These are phyloP conservation scores for Xiphorhynchus erythropygius DNA, from an alignment of 2,797 vertebrate genomes.

Conservation along the genomic window DNA sequence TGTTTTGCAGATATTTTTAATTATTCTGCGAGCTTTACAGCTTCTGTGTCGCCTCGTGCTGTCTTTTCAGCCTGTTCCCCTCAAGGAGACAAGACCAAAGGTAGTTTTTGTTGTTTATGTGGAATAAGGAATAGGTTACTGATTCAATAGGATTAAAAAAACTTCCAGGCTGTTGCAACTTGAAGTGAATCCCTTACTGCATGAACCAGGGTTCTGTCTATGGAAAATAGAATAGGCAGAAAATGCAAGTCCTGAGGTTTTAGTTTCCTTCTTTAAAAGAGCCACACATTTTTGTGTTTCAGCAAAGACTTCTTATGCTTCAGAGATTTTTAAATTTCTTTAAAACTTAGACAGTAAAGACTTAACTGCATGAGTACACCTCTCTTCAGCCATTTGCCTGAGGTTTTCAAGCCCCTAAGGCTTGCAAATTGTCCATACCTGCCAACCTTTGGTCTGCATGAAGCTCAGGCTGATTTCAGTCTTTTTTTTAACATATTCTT, in stretches of 20 bases:
- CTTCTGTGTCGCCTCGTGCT: constrained; percentile 89
- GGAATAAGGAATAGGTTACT: neutral
- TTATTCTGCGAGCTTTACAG: constrained; percentile 89
- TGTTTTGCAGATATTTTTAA: constrained; percentile 85
- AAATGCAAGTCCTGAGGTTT: neutral
- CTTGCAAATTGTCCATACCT: neutral
- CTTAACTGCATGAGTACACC: neutral
- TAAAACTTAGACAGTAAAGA: neutral
- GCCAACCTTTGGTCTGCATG: neutral
- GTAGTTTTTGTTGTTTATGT: constrained; percentile 63
- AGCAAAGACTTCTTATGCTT: neutral
- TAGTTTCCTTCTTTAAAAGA: neutral
- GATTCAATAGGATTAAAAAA: neutral
- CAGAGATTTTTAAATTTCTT: neutral
- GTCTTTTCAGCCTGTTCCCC: constrained; percentile 89
- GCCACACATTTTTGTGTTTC: neutral
- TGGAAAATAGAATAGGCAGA: no score
- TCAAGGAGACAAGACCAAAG: constrained; percentile 84
- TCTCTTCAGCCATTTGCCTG: neutral
- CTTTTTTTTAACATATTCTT: neutral
- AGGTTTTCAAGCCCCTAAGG: neutral
- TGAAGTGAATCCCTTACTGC: neutral
- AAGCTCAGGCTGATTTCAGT: neutral
- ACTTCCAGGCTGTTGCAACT: neutral
- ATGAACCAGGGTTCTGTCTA: neutral